Conservation (phyloP, 2,797 vertebrate genomes). For the Tokudaia muenninki region DNA sequence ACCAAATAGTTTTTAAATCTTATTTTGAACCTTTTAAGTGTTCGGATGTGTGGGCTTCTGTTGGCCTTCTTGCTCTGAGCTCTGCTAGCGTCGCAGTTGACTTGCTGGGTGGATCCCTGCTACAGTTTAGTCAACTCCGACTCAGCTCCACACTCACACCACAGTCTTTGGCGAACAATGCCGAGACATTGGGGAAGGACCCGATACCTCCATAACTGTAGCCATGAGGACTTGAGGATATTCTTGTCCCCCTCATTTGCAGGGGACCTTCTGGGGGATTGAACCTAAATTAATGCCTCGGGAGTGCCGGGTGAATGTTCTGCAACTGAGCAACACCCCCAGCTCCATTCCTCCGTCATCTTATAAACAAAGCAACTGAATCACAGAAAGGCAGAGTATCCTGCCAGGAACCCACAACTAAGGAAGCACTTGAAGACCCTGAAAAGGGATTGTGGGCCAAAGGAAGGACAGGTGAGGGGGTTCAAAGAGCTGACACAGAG, state of each 20-base stretch:
- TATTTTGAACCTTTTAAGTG: background rate
- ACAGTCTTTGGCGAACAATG: background rate
- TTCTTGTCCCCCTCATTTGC: background rate
- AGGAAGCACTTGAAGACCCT: background rate
- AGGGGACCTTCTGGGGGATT: background rate
- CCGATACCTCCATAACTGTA: background rate
- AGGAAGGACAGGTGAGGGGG: background rate
- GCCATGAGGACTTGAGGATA: background rate
- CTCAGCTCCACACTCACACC: background rate
- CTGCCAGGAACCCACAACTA: background rate
- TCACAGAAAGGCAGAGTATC: background rate
- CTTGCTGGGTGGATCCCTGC: background rate
- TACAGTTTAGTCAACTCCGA: background rate
- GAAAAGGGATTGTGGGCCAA: accelerated
- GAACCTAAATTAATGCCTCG: background rate
- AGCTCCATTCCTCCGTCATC: too few relatives aligned
- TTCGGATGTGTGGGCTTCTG: background rate
- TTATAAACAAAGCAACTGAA: background rate
- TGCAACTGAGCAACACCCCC: background rate
- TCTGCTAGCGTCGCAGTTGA: accelerated
- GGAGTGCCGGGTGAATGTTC: background rate
- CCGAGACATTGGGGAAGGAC: background rate
- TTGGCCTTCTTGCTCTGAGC: background rate
- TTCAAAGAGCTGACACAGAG: background rate
- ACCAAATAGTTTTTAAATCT: background rate